These are phyloP conservation scores for Platysternon megacephalum DNA, from an alignment of 2,113 vertebrate species.

Conservation along the genomic window DNA sequence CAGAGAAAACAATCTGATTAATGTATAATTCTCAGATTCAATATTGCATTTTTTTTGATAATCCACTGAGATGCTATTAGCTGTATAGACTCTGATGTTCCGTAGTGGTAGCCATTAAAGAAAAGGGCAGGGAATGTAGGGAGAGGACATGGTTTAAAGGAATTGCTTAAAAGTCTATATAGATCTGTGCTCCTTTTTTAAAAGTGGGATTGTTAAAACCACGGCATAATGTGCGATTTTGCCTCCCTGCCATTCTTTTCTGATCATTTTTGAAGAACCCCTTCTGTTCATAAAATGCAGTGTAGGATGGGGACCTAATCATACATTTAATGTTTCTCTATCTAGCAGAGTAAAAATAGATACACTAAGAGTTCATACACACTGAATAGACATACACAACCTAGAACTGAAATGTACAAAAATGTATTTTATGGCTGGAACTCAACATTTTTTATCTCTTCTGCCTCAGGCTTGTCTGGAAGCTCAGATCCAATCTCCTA, in stretches of 20 bases:
- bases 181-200: not conserved
- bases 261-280: not conserved
- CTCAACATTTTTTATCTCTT: constrained; percentile 31
- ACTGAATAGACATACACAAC: not conserved
- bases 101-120: not conserved
- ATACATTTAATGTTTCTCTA: constrained; percentile 14
- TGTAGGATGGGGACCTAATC: not conserved
- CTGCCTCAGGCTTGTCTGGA: constrained; percentile 44
- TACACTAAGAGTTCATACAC: not conserved
- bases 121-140: not conserved
- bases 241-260: not conserved
- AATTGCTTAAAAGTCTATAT: not conserved
- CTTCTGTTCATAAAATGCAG: constrained; percentile 16
- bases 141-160: not conserved
- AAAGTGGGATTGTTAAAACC: constrained; percentile 4
- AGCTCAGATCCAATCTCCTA: constrained; percentile 33
- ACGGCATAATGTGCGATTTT: not conserved
- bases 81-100: not conserved
- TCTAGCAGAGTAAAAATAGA: constrained; percentile 34
- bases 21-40: constrained; percentile 12
- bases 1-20: constrained; percentile 37
- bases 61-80: not conserved
- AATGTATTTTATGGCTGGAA: constrained; percentile 28
- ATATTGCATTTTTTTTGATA: not conserved
- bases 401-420: constrained; percentile 54